Percentiles rank a stretch among this genome's conserved stretches.
These are phyloP conservation scores for Pseudanteris insignis DNA, from an alignment of 2,888 invertebrate species.

Conservation along the genomic window DNA sequence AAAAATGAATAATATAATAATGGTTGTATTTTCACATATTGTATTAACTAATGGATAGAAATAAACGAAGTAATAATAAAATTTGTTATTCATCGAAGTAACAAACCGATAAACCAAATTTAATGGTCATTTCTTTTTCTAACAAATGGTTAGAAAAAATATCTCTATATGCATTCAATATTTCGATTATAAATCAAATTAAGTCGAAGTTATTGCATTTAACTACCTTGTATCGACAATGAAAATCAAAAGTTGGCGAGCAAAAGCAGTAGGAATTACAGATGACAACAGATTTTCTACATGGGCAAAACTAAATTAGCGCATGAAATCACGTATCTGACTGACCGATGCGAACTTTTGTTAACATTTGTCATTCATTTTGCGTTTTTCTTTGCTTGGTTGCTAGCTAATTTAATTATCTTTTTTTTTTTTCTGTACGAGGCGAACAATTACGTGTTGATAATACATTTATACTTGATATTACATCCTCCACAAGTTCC, in stretches of 20 bases:
- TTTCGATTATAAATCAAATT: slow-evolving; percentile 6
- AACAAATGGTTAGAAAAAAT: background rate
- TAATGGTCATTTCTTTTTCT: slow-evolving; percentile 1
- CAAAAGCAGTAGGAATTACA: slow-evolving; percentile 42
- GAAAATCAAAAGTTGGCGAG: slow-evolving; percentile 24
- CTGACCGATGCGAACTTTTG: slow-evolving; percentile 28
- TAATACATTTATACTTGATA: slow-evolving; percentile 22
- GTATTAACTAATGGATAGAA: slow-evolving; percentile 1
- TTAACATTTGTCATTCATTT: slow-evolving; percentile 38
- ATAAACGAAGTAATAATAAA: slow-evolving; percentile 6
- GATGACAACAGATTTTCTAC: slow-evolving; percentile 9
- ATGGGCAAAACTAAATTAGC: slow-evolving; percentile 3
- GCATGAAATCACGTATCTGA: slow-evolving; percentile 15
- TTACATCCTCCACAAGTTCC: background rate
- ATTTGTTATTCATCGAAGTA: slow-evolving; percentile 1
- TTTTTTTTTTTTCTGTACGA: slow-evolving; percentile 13
- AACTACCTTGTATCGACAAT: slow-evolving; percentile 5
- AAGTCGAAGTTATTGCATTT: slow-evolving; percentile 13
- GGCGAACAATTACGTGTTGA: slow-evolving; percentile 19
- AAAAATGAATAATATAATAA: background rate
- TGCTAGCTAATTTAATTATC: slow-evolving; percentile 11
- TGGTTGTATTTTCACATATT: slow-evolving; percentile 1
- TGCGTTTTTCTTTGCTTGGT: slow-evolving; percentile 10
- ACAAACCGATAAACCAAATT: slow-evolving; percentile 1
- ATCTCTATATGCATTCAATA: slow-evolving; percentile 1